Percentiles rank a stretch among this genome's conserved stretches.
These are phyloP conservation scores for Gasterosteus aculeatus DNA, from an alignment of 2,113 vertebrate species.

Conservation along the genomic window DNA sequence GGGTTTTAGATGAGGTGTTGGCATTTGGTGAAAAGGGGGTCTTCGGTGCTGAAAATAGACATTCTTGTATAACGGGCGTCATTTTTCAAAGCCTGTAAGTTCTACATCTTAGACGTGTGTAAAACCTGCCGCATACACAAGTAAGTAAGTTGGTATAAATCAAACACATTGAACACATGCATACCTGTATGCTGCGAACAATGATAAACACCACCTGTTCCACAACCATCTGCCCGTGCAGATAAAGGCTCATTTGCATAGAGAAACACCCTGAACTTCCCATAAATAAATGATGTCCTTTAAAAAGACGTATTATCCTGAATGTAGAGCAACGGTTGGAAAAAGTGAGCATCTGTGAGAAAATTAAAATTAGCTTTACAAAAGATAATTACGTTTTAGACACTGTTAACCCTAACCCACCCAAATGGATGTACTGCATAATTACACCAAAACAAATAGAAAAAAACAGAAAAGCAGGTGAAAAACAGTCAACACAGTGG, in stretches of 20 bases:
- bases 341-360: background rate
- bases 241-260: conserved; percentile 9
- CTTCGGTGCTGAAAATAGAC: conserved; percentile 47
- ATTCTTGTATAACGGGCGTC: conserved; percentile 24
- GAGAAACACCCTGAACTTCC: conserved; percentile 18
- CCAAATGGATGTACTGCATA: background rate
- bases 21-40: conserved; percentile 25
- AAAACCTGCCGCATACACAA: conserved; percentile 23
- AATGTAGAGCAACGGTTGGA: conserved; percentile 37
- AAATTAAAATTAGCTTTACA: background rate
- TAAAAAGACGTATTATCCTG: conserved; percentile 6
- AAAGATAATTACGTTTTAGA: conserved; percentile 8
- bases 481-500: background rate
- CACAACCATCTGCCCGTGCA: conserved; percentile 39
- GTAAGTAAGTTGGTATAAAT: conserved; percentile 33
- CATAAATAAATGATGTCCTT: conserved; percentile 10
- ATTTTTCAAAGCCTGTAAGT: conserved; percentile 42
- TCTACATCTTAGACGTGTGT: conserved; percentile 36
- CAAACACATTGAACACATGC: conserved; percentile 19
- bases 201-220: conserved; percentile 32
- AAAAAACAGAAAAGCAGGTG: background rate
- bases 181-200: conserved; percentile 38
- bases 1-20: conserved; percentile 6
- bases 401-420: background rate
- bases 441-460: background rate